Base-by-base conservation (phyloP, 2,797 vertebrate species). In the Aratinga solstitialis region DNA sequence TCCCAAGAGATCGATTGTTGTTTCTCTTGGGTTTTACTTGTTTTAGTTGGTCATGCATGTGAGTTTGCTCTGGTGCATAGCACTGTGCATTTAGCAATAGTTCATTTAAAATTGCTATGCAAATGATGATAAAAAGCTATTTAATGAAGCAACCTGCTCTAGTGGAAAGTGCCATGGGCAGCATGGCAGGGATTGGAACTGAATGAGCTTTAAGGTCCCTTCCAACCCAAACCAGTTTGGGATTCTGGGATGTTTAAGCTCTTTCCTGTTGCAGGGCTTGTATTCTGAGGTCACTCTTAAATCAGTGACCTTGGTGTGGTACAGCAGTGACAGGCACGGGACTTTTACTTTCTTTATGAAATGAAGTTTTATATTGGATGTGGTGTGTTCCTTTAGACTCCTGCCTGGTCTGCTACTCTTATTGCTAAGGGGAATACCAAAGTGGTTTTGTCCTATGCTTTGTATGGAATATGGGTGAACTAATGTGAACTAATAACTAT, bases 251-350 rank as follows among this genome's bases (percentile, higher is more conserved):
- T 63, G 4, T 72, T 66, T 62, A 58, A 38, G 40, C 29, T 40
- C n/a, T n/a, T 29, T 50, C 21, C 12, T 77, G 1, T 29, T 51
- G 27, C 36, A 45, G 14, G 10, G 12, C 40, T 75, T 88, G 24
- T 68, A 5, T 84, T 84, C 15, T 2, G 4, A 65, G 34, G 17
- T 65, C 13, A 12, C 11, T 58, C 65, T 67, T 61, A 45, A 81
- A 22, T 89, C 48, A 27, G 1, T 3, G 79, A 68, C 16, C 30
- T 86, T 38, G 26, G 68, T 43, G 45, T 48, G 26, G 3, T 58
- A 4, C 5, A 12, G 10, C 66, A 65, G 15, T 74, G 40, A 40
- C 22, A 6, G 5, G 2, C 38, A 26, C 0, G 0, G 5, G 17
- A 15, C 47, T 18, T 75, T 94, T 81, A 68, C 56, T 63, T 79